phyloP scores from a whole-genome alignment of 2,797 vertebrate genomes.

The Sebastes oblongus region DNA sequence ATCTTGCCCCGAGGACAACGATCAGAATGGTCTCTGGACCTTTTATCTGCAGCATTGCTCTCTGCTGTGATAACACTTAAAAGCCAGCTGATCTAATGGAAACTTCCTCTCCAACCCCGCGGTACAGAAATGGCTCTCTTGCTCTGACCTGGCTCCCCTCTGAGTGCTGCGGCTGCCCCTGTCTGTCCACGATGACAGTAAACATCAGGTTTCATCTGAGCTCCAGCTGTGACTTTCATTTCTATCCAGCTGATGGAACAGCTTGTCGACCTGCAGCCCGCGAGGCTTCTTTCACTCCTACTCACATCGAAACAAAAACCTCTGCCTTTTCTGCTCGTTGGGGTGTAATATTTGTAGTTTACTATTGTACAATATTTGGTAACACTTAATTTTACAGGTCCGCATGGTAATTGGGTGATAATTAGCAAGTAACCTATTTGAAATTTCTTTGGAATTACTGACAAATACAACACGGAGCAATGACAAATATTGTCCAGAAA shows the following conservation, averaged over 20 bases:
- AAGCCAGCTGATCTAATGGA: not conserved
- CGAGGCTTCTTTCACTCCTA: not conserved
- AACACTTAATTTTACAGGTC: no score
- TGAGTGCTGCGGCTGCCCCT: not conserved
- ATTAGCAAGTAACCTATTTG: no score
- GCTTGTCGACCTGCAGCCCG: not conserved
- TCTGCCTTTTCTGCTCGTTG: not conserved
- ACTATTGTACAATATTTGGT: accelerated
- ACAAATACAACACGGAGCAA: accelerated
- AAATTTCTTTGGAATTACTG: no score
- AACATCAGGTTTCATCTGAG: slow-evolving; percentile 4
- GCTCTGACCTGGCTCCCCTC: not conserved
- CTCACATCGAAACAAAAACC: not conserved
- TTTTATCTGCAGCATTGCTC: not conserved
- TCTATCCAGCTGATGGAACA: slow-evolving; percentile 2
- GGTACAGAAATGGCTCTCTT: not conserved
- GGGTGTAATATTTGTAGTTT: not conserved
- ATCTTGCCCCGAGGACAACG: not conserved
- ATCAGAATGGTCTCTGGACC: not conserved
- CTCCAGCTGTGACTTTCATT: slow-evolving; percentile 18
- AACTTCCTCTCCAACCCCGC: not conserved
- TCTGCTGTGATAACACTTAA: not conserved
- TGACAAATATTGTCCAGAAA: no score
- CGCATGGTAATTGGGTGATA: no score
- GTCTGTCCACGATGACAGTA: not conserved